phyloP scores from a whole-genome alignment of 1,140 invertebrate species.

The Atta colombica region DNA sequence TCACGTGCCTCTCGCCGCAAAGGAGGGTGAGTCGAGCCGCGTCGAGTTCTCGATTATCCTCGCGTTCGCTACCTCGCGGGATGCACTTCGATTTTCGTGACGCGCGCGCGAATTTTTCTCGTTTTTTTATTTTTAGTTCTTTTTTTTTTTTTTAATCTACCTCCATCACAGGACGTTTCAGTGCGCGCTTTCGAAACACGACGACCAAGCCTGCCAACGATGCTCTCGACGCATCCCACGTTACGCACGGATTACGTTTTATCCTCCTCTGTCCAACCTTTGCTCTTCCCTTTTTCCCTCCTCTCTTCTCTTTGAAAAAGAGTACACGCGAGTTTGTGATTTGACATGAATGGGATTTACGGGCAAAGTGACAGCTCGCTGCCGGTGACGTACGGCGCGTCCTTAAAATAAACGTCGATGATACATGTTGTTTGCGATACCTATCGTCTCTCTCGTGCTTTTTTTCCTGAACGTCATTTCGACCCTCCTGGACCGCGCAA shows the following conservation, averaged over 20 bases:
- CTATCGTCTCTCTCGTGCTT: background rate
- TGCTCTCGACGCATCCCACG: slow-evolving; percentile 16
- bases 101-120: slow-evolving; percentile 14
- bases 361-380: slow-evolving; percentile 53
- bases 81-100: slow-evolving; percentile 43
- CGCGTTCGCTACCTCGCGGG: slow-evolving; percentile 37
- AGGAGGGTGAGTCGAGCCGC: background rate
- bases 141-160: background rate
- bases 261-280: background rate
- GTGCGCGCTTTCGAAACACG: slow-evolving; percentile 38
- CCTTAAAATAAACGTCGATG: slow-evolving; percentile 52
- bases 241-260: slow-evolving; percentile 18
- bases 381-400: slow-evolving; percentile 24
- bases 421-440: slow-evolving; percentile 5
- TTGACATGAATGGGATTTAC: slow-evolving; percentile 68
- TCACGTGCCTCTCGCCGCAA: slow-evolving; percentile 48
- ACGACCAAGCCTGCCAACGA: background rate
- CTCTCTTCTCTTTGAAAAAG: background rate
- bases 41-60: slow-evolving; percentile 34
- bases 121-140: background rate
- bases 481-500: background rate
- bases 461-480: background rate
- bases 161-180: slow-evolving; percentile 12
- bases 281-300: background rate
- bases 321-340: slow-evolving; percentile 30